phyloP scores from a whole-genome alignment of 2,797 vertebrate species.

The Phalanger gymnotis region DNA sequence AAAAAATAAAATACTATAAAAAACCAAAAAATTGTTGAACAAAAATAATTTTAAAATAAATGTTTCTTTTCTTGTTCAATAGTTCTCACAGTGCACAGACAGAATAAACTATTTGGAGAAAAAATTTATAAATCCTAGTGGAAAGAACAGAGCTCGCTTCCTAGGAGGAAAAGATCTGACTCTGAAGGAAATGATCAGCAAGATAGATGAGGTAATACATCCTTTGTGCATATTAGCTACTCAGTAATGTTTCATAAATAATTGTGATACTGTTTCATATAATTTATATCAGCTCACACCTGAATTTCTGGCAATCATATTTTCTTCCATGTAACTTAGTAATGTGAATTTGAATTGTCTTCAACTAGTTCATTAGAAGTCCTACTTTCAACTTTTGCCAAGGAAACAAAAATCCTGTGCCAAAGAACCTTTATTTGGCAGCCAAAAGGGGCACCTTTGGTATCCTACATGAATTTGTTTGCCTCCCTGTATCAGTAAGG shows the following conservation, averaged over 20 bases:
- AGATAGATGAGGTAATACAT: constrained; percentile 88
- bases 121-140: constrained; percentile 79
- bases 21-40: constrained; percentile 27
- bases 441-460: not conserved
- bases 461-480: constrained; percentile 14
- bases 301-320: constrained; percentile 1
- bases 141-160: constrained; percentile 81
- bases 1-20: not conserved
- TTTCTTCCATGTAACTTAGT: constrained; percentile 10
- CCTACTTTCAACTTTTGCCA: constrained; percentile 25
- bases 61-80: constrained; percentile 59
- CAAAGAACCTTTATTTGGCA: not conserved
- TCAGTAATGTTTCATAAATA: not conserved
- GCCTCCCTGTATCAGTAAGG: too few relatives aligned
- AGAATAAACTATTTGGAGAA: constrained; percentile 85
- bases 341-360: constrained; percentile 8
- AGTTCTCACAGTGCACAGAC: constrained; percentile 92
- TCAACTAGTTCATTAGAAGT: not conserved
- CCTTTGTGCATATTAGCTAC: not conserved
- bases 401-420: constrained; percentile 19
- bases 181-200: constrained; percentile 87
- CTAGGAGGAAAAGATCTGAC: constrained; percentile 89
- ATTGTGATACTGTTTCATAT: not conserved
- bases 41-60: constrained; percentile 47
- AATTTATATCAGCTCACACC: not conserved